phyloP scores from a whole-genome alignment of 37 sponge, comb jelly and placozoan species.

The Aphrocallistes beatrix region DNA sequence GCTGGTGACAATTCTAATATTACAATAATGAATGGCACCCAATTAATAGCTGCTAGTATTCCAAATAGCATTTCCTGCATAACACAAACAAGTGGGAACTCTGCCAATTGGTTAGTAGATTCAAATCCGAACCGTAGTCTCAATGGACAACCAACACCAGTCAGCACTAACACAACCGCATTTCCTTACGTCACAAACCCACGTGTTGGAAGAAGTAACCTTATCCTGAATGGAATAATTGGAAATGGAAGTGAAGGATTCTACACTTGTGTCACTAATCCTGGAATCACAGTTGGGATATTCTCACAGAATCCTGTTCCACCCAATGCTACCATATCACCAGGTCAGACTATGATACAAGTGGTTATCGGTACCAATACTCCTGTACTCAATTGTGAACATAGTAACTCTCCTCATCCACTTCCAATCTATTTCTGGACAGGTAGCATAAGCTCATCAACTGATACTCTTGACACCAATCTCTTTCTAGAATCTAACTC shows the following conservation, averaged over 20 bases:
- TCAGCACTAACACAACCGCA: not conserved
- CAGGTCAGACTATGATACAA: not conserved
- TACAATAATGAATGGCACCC: not conserved
- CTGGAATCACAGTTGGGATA: not conserved
- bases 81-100: not conserved
- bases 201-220: not conserved
- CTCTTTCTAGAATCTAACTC: not conserved
- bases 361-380: not conserved
- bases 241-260: not conserved
- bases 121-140: not conserved
- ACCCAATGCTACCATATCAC: not conserved
- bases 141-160: not conserved
- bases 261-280: not conserved
- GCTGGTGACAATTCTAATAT: not conserved
- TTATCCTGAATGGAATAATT: not conserved
- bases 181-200: not conserved
- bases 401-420: not conserved
- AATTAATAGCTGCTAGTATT: not conserved
- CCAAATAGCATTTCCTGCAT: not conserved
- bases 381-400: not conserved
- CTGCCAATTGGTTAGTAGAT: conserved; percentile 3
- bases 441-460: not conserved
- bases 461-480: not conserved
- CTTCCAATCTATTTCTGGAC: not conserved
- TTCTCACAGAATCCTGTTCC: not conserved